These are phyloP conservation scores for Harpagus bidentatus DNA, from an alignment of 2,113 vertebrate genomes.

Conservation along the genomic window DNA sequence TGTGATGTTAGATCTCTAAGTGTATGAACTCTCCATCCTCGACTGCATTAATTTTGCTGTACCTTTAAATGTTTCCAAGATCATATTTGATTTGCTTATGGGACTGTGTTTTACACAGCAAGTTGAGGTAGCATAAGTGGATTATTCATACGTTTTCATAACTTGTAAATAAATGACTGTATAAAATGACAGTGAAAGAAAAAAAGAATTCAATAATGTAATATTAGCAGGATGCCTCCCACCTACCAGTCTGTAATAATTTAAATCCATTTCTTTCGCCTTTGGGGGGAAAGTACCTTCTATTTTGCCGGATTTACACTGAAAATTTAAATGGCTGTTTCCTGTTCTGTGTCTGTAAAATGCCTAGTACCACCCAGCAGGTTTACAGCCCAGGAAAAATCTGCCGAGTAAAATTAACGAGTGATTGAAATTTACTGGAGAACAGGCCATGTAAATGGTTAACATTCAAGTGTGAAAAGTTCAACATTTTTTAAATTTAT, in stretches of 20 bases:
- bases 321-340: neutral
- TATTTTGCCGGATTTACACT: neutral
- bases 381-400: neutral
- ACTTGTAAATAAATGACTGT: neutral
- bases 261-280: neutral
- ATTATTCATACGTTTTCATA: neutral
- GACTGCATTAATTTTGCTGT: neutral
- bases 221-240: neutral
- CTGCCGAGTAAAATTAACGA: neutral
- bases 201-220: neutral
- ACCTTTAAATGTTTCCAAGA: neutral
- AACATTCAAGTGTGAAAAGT: constrained; percentile 9
- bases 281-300: neutral
- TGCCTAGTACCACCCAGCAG: neutral
- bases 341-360: neutral
- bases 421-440: neutral
- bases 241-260: neutral
- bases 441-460: neutral
- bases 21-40: neutral
- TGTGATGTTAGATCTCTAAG: neutral
- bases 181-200: neutral
- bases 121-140: neutral
- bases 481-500: constrained; percentile 1
- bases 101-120: neutral
- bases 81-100: neutral